Base-by-base conservation (phyloP, 64 coral and sea anemone species). In the Montipora foliosa region DNA sequence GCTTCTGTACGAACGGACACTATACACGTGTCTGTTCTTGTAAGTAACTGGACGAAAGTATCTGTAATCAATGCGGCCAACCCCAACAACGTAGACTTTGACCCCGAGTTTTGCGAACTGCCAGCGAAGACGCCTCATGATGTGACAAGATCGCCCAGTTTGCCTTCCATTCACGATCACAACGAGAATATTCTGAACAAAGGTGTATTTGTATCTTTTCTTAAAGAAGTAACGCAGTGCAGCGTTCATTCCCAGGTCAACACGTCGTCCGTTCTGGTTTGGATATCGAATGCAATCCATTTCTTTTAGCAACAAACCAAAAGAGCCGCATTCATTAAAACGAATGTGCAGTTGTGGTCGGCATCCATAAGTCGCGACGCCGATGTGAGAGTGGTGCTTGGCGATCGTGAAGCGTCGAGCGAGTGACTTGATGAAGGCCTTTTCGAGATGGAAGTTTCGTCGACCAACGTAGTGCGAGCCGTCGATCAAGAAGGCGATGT, bases 401-500 rank as follows among this genome's bases (percentile, higher is more conserved):
- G 68, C n/a, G 19, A 95, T 78, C 15, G 79, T 74, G 51, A 90
- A 95, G 13, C 80, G 79, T 14, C 61, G 75, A 50, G 67, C 74
- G 44, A 95, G 72, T 3, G 74, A 67, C 71, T 79, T 87, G 24
- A 95, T 87, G 49, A 22, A 95, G 19, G 67, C 15, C 75, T 95
- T 95, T 44, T 92, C 89, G 19, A 91, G 77, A 8, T 81, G 55
- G 55, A 95, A 95, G 79, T 95, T 92, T 47, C 25, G 44, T n/a
- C 61, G 77, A 21, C 90, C 90, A 17, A 92, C 71, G 47, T 92
- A 76, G 53, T 37, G 49, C 2, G 94, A 95, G 53, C 94, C 90
- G 44, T 92, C 89, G 53, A 95, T 81, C 67, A 95, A 69, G 90
- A 95, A 95, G 12, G 79, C 89, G 24, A 95, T 91, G 44, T 95